Base-by-base conservation (phyloP, 1,140 invertebrate genomes). In the Cyclargus thomasi region DNA sequence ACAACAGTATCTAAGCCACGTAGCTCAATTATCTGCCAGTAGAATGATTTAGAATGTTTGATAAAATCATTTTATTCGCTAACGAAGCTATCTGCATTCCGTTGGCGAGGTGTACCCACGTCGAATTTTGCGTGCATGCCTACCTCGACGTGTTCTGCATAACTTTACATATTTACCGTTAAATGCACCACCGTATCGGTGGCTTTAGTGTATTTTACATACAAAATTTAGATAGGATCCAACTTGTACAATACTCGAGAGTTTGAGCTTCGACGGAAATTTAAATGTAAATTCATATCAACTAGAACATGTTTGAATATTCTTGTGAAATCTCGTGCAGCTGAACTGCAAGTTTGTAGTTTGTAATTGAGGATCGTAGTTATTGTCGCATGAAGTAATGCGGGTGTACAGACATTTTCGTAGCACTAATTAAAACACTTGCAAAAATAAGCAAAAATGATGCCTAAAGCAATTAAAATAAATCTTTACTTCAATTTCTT, bases 111-210 rank as follows among this genome's bases (percentile, higher is more conserved):
- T 70, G 59, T 72, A 70, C 39, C 39, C 39, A 47, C 73, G 67
- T 76, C 77, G 80, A 82, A 82, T 83, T 86, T 80, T 79, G 78
- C 78, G 79, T 83, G 74, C 77, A 71, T 72, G 76, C 72, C 70
- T 75, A 70, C 71, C 72, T 68, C 76, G 68, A 70, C 71, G 72
- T 73, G 75, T 74, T 88, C 85, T 81, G 85, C 84, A 88, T 88
- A 86, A 85, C 77, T 88, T 85, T 83, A 74, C 83, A 88, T 85
- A 82, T 83, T 85, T 76, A 77, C 79, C 76, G 78, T 79, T 80
- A 81, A 79, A 79, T 78, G 79, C 77, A 75, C 66, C 74, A 67
- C 67, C 72, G 69, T 74, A 66, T 72, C 68, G 62, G 59, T 47
- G 53, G 23, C 62, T 69, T 71, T 67, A 69, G 69, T 71, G 64